Percentiles rank a stretch among this genome's conserved stretches.
Conservation (phyloP, 2,888 invertebrate species). For the Andricus quercusramuli region DNA sequence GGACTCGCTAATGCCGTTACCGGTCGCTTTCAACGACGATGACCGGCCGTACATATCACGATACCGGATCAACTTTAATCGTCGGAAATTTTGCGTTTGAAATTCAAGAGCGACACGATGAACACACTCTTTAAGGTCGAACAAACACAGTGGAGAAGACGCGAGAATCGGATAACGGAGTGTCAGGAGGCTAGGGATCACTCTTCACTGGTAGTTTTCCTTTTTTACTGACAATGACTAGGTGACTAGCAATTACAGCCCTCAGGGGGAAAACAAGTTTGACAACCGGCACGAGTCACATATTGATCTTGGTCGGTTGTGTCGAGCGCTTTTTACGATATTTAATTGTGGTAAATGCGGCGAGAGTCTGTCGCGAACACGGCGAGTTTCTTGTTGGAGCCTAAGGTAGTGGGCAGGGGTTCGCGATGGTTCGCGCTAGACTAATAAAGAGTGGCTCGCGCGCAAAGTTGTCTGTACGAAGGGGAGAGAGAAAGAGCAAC, state of each 20-base stretch:
- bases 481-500: constrained; percentile 57
- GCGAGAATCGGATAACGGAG: not conserved
- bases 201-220: not conserved
- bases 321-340: constrained; percentile 6
- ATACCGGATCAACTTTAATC: constrained; percentile 3
- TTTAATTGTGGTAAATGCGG: constrained; percentile 1
- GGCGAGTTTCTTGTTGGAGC: constrained; percentile 52
- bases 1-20: constrained; percentile 43
- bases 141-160: constrained; percentile 5
- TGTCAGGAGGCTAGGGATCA: not conserved
- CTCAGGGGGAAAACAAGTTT: not conserved
- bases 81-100: not conserved
- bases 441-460: constrained; percentile 76
- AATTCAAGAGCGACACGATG: not conserved
- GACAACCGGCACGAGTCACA: not conserved
- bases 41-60: constrained; percentile 52
- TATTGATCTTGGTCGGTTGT: not conserved
- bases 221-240: not conserved
- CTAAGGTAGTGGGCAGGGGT: constrained; percentile 69
- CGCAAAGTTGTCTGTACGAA: constrained; percentile 70
- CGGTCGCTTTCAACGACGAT: constrained; percentile 52
- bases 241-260: not conserved
- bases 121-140: constrained; percentile 3
- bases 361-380: constrained; percentile 42
- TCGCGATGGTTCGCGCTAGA: constrained; percentile 76